Evolutionary conservation across 1,140 invertebrate genomes (phyloP), one percentile per base, ranked within the genome.

Genomic region (Mamestra configurata): DNA sequence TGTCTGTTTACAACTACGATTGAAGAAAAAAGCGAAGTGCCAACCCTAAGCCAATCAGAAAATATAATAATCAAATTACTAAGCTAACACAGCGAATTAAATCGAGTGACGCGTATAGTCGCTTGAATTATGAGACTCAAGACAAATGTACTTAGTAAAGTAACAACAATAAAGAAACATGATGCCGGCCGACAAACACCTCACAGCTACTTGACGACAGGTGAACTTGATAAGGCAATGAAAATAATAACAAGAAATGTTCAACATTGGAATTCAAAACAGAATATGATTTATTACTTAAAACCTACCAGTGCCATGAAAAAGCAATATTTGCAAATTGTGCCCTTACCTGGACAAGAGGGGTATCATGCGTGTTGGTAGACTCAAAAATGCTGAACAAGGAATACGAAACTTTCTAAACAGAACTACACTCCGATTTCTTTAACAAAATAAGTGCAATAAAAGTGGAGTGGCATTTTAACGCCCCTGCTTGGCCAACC

Each of bases 271-370:
- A 68, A 68, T 71, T 83, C 53, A 18, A n/a, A 49, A 64, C 11
- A 2, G 79, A 80, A 64, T 79, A 79, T 15, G 68, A 79, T 46
- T 35, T 22, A 76, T 49, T 70, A 53, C 40, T 22, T 68, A 76
- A 55, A 82, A 57, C 13, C 8, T 10, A 79, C 27, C 20, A 76
- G 6, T 57, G 5, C 8, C 77, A 0, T 76, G 10, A 15, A 82
- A 80, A 18, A 83, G 79, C 35, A 24, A 31, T 3, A 79, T 80
- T 22, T 79, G 43, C 55, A 83, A 80, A 76, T 68, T 84, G 15
- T 8, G 3, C 1, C 61, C 61, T 18, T 64, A 37, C 59, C 0
- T 64, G 20, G 59, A 64, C 35, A 18, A 64, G 15, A 8, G 18
- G 4, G 59, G 59, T 18, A 37, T 64, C 15, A n/a, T 64, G 15